phyloP scores from a whole-genome alignment of 92 coral and sea anemone genomes.

The Epizoanthus stellaris region DNA sequence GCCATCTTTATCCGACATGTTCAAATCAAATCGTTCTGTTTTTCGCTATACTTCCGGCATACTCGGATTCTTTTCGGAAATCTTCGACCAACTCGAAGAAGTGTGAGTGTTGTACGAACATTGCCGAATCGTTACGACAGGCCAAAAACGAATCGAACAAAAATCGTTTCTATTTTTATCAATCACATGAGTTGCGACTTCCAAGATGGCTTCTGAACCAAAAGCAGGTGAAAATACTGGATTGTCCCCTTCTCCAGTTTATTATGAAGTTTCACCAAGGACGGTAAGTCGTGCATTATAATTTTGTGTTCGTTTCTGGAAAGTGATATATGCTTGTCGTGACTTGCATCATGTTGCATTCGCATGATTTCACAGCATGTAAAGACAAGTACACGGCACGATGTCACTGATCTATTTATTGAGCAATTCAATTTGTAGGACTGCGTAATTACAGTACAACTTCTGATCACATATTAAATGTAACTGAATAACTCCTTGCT shows the following conservation, averaged over 20 bases:
- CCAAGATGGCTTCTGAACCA: constrained; percentile 22
- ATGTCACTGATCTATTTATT: background rate
- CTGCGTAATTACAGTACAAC: background rate
- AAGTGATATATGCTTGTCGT: background rate
- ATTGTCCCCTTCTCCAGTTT: constrained; percentile 28
- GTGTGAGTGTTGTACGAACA: too few species aligned
- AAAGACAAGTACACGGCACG: background rate
- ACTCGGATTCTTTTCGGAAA: background rate
- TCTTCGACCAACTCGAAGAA: background rate
- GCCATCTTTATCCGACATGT: constrained; percentile 34
- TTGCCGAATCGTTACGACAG: too few species aligned
- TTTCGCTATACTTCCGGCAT: background rate
- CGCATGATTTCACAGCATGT: background rate
- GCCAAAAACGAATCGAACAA: background rate
- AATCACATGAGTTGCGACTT: background rate
- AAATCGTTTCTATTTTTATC: background rate
- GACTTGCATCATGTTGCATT: background rate
- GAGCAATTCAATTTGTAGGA: background rate
- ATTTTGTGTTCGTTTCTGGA: background rate
- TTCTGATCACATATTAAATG: background rate
- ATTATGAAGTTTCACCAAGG: constrained; percentile 18
- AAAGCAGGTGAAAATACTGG: constrained; percentile 7
- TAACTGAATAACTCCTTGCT: background rate
- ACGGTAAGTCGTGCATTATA: background rate
- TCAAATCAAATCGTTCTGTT: background rate